phyloP scores from a whole-genome alignment of 2,113 vertebrate species.

The Rissa tridactyla region DNA sequence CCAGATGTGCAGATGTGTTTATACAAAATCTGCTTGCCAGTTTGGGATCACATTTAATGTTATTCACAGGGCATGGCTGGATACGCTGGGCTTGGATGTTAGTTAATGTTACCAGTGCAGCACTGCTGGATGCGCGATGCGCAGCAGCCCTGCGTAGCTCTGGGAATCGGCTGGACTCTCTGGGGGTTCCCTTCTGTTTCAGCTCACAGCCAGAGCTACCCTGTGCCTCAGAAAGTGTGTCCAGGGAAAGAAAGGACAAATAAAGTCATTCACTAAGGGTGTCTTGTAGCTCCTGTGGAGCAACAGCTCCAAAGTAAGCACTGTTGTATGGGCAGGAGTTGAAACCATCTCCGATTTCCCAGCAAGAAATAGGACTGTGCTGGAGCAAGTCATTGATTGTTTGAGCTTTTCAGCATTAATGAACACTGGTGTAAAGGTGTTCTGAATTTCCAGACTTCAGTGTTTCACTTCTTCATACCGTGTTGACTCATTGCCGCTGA shows the following conservation, averaged over 20 bases:
- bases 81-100: not conserved
- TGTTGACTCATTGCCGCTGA: not conserved
- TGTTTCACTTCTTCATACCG: not conserved
- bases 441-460: not conserved
- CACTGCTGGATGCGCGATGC: not conserved
- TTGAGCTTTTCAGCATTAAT: not conserved
- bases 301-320: not conserved
- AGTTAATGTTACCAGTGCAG: not conserved
- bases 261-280: not conserved
- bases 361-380: not conserved
- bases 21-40: not conserved
- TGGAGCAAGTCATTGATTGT: not conserved
- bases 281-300: not conserved
- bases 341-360: not conserved
- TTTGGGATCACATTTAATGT: not conserved
- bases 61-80: not conserved
- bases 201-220: not conserved
- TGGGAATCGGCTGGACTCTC: not conserved
- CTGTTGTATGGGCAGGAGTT: not conserved
- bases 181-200: not conserved
- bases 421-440: fast-evolving
- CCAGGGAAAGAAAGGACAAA: not conserved
- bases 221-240: not conserved
- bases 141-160: not conserved
- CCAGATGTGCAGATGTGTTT: not conserved